phyloP scores from a whole-genome alignment of 2,888 invertebrate species.

The Cheilosia grossa region DNA sequence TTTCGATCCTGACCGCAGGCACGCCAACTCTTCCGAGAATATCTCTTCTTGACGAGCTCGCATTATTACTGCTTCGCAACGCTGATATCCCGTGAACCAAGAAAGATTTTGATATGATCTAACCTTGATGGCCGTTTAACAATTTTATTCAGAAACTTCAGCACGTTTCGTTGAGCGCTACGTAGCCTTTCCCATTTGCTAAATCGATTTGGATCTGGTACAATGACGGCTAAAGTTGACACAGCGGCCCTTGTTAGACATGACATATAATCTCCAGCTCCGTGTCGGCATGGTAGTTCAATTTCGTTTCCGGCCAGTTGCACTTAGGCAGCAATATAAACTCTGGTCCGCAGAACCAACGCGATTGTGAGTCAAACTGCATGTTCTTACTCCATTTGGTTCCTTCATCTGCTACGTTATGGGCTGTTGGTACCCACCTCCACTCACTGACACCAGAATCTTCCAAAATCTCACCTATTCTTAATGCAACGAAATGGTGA shows the following conservation, averaged over 20 bases:
- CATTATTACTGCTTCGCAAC: neutral
- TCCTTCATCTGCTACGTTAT: constrained; percentile 51
- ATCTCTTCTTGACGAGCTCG: constrained; percentile 26
- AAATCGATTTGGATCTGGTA: constrained; percentile 36
- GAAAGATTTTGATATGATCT: neutral
- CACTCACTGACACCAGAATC: constrained; percentile 37
- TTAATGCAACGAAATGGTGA: constrained; percentile 50
- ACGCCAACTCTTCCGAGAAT: constrained; percentile 13
- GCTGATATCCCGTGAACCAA: neutral
- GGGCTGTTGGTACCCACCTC: constrained; percentile 47
- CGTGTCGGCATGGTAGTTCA: neutral
- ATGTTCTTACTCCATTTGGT: constrained; percentile 42
- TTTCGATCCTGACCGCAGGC: neutral
- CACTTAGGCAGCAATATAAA: neutral
- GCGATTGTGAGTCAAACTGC: constrained; percentile 11
- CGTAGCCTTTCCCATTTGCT: constrained; percentile 39
- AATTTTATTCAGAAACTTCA: neutral
- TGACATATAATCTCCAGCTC: neutral
- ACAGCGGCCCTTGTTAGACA: too few relatives aligned
- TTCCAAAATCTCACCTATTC: constrained; percentile 55
- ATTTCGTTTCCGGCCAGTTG: constrained; percentile 17
- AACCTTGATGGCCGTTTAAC: neutral
- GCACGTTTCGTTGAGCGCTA: neutral
- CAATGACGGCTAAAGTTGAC: neutral
- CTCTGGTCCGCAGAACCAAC: constrained; percentile 44